Percentiles rank a stretch among this genome's conserved stretches.
phyloP scores from a whole-genome alignment of 2,113 vertebrate species.

The Gavia stellata region DNA sequence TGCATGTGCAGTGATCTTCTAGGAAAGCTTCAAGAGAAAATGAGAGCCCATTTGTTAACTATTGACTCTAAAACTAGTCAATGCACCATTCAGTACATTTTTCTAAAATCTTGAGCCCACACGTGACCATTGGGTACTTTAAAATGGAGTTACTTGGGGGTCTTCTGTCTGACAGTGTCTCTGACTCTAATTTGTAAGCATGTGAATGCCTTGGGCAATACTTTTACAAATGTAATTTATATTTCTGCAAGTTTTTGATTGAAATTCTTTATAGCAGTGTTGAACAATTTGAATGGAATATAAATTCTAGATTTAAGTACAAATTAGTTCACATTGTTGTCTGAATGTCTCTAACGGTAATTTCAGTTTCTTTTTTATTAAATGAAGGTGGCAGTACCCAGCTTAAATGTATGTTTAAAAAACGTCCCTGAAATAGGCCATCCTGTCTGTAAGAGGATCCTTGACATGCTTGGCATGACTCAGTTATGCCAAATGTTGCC shows the following conservation, averaged over 20 bases:
- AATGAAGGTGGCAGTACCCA: background rate
- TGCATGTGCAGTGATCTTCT: background rate
- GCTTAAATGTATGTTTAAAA: background rate
- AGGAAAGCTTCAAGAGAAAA: background rate
- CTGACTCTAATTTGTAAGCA: background rate
- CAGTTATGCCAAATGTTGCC: slow-evolving; percentile 49
- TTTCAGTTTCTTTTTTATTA: background rate
- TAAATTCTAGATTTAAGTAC: background rate
- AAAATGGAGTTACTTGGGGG: background rate
- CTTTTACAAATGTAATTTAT: background rate
- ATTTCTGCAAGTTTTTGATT: background rate
- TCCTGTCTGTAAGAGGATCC: slow-evolving; percentile 40
- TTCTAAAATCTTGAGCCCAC: background rate
- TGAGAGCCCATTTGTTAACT: background rate
- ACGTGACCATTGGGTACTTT: fast-evolving
- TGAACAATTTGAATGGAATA: background rate
- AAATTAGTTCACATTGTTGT: background rate
- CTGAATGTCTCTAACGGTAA: background rate
- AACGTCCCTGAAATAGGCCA: background rate
- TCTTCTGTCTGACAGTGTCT: background rate
- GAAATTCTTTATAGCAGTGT: background rate
- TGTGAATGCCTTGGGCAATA: background rate
- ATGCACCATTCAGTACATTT: background rate
- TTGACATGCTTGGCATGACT: slow-evolving; percentile 53
- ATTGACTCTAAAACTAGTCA: background rate